Evolutionary conservation across 2,888 invertebrate genomes (phyloP), one percentile per base, ranked within the genome.

Genomic region (Chironomus tentans): DNA sequence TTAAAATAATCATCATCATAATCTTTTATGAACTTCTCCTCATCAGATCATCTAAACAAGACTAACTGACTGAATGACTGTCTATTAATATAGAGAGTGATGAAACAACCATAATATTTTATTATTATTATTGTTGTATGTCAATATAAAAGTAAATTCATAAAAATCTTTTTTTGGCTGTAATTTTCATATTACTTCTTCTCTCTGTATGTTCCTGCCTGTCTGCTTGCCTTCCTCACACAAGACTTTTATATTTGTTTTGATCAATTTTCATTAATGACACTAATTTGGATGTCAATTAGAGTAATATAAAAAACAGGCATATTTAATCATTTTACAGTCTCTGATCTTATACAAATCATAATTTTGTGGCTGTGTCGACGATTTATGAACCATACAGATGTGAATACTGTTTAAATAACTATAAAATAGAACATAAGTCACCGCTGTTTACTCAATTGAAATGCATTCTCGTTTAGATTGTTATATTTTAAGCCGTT

Each of bases 71-170:
- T 50, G 15, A 50, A 50, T 5, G 2, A 4, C 1, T 10, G 38
- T 38, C 68, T 62, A 18, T 62, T 21, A n/a, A n/a, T 15, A 56
- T 56, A 21, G 62, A 24, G 15, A 18, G 46, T 47, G 38, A 46
- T 70, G 47, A 47, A 48, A 71, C 28, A n/a, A 28, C 48, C 48
- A 71, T 56, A 56, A 56, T 56, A 71, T 71, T 71, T 71, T 71
- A 71, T 71, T 71, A 71, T 71, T 71, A 56, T 71, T 21, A 71
- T 65, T 24, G 24, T 65, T 24, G 65, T 71, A n/a, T 71, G 71
- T 71, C 71, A 71, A 71, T 71, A 71, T 71, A 71, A 71, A 71
- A 48, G 71, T 71, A 71, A 71, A 71, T 71, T 71, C 71, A 71
- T 71, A 71, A 71, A 71, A 65, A 24, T 65, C 24, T 24, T 65